phyloP scores from a whole-genome alignment of 2,113 vertebrate species.

The mouse (Mus musculus) region GRCm39 chr14:84496501-84497000 shows the following conservation, averaged over 20 bases:
- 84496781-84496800: not conserved
- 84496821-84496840: not conserved
- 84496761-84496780: not conserved
- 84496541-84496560: not conserved
- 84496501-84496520: not conserved
- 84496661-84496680: not conserved
- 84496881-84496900: not conserved
- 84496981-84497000: not conserved
- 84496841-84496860: not conserved
- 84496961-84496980: not conserved
- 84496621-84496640: not conserved
- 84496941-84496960: not conserved
- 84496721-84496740: not conserved
- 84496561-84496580: not conserved
- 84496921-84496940: not conserved
- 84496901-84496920: not conserved
- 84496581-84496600: not conserved
- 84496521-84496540: not conserved
- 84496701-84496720: not conserved
- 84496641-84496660: not conserved
- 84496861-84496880: not conserved
- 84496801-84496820: not conserved
- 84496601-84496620: not conserved
- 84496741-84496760: not conserved
- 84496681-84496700: not conserved